These are phyloP conservation scores for Cossypha caffra DNA, from an alignment of 2,797 vertebrate species.

Conservation along the genomic window DNA sequence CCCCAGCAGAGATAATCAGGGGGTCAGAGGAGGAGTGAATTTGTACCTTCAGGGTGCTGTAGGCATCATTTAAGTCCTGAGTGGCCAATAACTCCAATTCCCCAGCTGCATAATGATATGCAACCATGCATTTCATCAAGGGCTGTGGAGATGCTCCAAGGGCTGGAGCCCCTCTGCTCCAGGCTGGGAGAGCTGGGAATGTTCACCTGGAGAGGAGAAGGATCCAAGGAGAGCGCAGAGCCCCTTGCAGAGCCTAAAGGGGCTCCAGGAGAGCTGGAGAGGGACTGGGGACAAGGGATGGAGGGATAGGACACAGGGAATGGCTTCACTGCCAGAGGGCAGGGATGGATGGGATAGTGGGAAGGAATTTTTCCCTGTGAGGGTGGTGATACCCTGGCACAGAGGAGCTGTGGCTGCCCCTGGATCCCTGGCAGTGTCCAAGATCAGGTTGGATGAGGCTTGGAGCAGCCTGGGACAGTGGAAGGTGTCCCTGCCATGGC, in stretches of 20 bases:
- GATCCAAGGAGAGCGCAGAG: not conserved
- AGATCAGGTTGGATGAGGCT: rapidly evolving
- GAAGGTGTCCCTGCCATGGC: not conserved
- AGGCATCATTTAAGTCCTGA: not conserved
- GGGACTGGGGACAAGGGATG: rapidly evolving
- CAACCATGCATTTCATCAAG: not conserved
- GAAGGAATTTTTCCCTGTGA: rapidly evolving
- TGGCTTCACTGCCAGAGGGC: not conserved
- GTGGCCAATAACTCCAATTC: not conserved
- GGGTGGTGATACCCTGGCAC: rapidly evolving
- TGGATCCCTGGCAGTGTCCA: not conserved
- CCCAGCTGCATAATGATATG: not conserved
- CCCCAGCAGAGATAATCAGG: rapidly evolving
- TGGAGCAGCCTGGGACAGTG: rapidly evolving
- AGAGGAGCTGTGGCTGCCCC: not conserved
- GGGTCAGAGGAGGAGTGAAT: not conserved
- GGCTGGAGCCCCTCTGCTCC: not conserved
- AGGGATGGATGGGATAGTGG: rapidly evolving
- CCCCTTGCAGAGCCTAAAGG: rapidly evolving
- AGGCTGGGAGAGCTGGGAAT: not conserved
- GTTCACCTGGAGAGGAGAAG: rapidly evolving
- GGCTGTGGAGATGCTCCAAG: not conserved
- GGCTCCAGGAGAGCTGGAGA: not conserved
- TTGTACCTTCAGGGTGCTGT: not conserved
- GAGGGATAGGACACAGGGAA: not conserved